A percentile compares a stretch with the other conserved stretches of the same genome.
These are phyloP conservation scores for Augiades crinisus DNA, from an alignment of 2,888 invertebrate genomes.

Conservation along the genomic window DNA sequence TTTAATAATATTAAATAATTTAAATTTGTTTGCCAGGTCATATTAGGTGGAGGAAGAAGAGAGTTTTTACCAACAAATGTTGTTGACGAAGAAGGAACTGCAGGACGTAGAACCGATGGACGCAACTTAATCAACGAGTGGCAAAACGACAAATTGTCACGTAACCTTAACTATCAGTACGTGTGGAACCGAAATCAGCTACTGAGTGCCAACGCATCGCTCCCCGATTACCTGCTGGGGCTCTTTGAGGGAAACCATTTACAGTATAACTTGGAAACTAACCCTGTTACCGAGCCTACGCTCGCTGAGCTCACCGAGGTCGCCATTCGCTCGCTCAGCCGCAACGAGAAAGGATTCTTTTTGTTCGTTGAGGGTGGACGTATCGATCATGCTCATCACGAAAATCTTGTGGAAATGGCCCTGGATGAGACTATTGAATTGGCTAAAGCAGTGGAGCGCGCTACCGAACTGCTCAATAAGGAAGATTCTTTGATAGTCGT, in stretches of 20 bases:
- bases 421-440: constrained; percentile 84
- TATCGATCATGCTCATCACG: constrained; percentile 84
- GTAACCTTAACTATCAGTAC: constrained; percentile 63
- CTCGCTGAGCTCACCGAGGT: constrained; percentile 52
- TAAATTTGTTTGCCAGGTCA: no score
- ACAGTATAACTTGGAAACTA: constrained; percentile 83
- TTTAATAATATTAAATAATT: no score
- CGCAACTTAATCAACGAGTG: constrained; percentile 85
- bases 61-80: constrained; percentile 81
- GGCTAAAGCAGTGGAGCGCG: constrained; percentile 68
- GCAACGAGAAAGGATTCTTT: no score
- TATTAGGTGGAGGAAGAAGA: constrained; percentile 87
- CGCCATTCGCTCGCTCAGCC: constrained; percentile 85
- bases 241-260: constrained; percentile 82
- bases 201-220: constrained; percentile 49
- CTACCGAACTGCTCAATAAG: constrained; percentile 53
- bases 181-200: constrained; percentile 83
- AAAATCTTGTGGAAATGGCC: constrained; percentile 72
- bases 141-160: constrained; percentile 68
- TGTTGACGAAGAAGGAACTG: constrained; percentile 73
- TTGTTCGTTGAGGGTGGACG: no score
- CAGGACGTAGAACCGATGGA: constrained; percentile 78
- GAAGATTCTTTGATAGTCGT: constrained; percentile 87
- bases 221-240: constrained; percentile 82
- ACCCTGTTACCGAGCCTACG: no score